Evolutionary conservation across 92 coral and sea anemone genomes (phyloP), one percentile per base, ranked within the genome.

Genomic region (Diadumene lineata): DNA sequence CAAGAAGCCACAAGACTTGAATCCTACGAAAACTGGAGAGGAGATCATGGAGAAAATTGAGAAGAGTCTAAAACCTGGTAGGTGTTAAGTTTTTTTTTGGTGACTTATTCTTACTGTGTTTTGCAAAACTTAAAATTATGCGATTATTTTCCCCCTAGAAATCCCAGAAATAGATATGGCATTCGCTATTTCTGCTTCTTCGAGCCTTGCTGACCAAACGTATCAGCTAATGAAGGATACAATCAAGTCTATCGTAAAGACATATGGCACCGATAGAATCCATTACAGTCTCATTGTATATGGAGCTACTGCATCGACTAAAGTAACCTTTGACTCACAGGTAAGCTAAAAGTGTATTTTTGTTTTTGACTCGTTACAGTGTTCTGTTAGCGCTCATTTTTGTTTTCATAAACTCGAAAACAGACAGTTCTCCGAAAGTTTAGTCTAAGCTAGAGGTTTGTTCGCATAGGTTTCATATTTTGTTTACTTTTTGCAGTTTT

Each of bases 251-350:
- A 85, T 89, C 43, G 79, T 89, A 24, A 84, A 86, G 25, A 83
- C 77, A n/a, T 89, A 89, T 21, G 94, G 94, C 44, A 85, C 94
- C 18, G 86, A 84, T 24, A 79, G 80, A 68, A 77, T 89, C 30
- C 94, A 89, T 56, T 85, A 89, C 74, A 75, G 83, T 70, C 76
- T 89, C 21, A 81, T 89, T 26, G 67, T 89, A 38, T 89, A 85
- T 50, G 90, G 93, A 11, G 62, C 67, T 15, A 60, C 15, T n/a
- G 86, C 88, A 19, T 65, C 60, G 0, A 76, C 72, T 58, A 51
- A 31, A 64, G 33, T 76, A 11, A 11, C 72, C 11, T 76, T 76
- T 34, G 50, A 48, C 31, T 46, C 79, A 15, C 79, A 74, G 79
- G 79, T 74, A 44, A 23, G 60, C 16, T 44, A 1, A 17, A 22